These are phyloP conservation scores for Heteropelma amictum DNA, from an alignment of 2,888 invertebrate species.

Conservation along the genomic window DNA sequence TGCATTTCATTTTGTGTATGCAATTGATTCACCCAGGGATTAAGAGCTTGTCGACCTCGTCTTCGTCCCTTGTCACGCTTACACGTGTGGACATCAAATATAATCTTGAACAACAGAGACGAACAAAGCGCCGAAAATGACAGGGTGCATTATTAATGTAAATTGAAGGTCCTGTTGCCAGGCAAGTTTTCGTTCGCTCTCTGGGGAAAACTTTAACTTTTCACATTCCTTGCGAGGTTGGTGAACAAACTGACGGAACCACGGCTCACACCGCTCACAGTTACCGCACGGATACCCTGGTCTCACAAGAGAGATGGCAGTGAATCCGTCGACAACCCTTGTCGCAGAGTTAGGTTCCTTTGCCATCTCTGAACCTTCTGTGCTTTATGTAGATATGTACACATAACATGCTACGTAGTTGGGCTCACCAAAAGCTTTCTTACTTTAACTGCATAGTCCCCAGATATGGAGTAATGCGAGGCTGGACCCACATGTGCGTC, in stretches of 20 bases:
- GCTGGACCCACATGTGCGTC: constrained; percentile 29
- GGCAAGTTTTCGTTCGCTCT: constrained; percentile 31
- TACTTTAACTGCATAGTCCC: constrained; percentile 8
- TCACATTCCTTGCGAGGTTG: constrained; percentile 39
- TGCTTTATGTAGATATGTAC: constrained; percentile 7
- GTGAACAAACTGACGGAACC: constrained; percentile 32
- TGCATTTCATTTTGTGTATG: constrained; percentile 55
- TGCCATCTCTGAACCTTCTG: constrained; percentile 22
- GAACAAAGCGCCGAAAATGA: constrained; percentile 56
- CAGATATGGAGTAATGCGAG: not conserved
- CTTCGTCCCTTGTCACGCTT: constrained; percentile 26
- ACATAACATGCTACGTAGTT: not conserved
- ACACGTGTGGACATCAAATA: too few relatives aligned
- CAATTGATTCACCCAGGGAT: constrained; percentile 54
- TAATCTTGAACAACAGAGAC: too few relatives aligned
- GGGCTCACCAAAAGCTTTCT: constrained; percentile 14
- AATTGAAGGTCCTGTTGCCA: constrained; percentile 55
- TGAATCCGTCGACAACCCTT: constrained; percentile 22
- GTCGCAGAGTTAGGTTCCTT: constrained; percentile 18
- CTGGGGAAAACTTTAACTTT: constrained; percentile 54
- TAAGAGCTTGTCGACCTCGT: constrained; percentile 19
- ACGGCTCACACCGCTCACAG: constrained; percentile 4
- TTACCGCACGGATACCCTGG: constrained; percentile 5
- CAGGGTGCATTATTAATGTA: constrained; percentile 61
- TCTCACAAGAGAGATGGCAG: not conserved